These are phyloP conservation scores for Trichogramma evanescens DNA, from an alignment of 2,888 invertebrate genomes.

Conservation along the genomic window DNA sequence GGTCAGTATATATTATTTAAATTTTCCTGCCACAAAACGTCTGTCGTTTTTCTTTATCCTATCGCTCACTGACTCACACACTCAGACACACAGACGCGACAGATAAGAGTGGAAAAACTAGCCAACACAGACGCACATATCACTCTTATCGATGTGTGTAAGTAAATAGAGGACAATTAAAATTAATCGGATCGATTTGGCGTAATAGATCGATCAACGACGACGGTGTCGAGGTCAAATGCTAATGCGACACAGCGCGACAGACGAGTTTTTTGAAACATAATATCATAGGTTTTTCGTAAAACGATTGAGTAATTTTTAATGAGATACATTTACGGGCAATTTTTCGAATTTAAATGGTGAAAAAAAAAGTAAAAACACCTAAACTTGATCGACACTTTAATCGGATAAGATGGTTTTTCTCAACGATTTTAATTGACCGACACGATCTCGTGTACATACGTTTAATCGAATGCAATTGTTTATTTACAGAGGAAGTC, in stretches of 20 bases:
- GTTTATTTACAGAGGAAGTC: conserved; percentile 60
- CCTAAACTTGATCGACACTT: not conserved
- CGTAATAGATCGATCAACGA: too few species aligned
- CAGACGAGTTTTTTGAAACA: too few species aligned
- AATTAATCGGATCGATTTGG: too few species aligned
- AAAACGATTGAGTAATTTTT: too few species aligned
- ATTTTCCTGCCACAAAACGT: not conserved
- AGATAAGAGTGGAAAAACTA: too few species aligned
- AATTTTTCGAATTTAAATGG: not conserved
- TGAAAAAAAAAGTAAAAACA: not conserved
- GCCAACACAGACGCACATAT: too few species aligned
- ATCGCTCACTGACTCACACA: not conserved
- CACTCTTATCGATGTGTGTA: too few species aligned
- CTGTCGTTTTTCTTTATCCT: not conserved
- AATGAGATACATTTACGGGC: too few species aligned
- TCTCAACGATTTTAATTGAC: not conserved
- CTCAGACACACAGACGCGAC: conserved; percentile 14
- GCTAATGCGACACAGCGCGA: too few species aligned
- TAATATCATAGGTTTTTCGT: too few species aligned
- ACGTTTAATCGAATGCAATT: not conserved
- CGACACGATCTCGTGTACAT: conserved; percentile 13
- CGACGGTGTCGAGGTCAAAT: too few species aligned
- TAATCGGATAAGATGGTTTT: not conserved
- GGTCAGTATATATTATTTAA: conserved; percentile 37
- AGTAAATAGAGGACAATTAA: too few species aligned